Conservation (phyloP, 2,888 invertebrate species). For the Sphaerophoria rueppellii region DNA sequence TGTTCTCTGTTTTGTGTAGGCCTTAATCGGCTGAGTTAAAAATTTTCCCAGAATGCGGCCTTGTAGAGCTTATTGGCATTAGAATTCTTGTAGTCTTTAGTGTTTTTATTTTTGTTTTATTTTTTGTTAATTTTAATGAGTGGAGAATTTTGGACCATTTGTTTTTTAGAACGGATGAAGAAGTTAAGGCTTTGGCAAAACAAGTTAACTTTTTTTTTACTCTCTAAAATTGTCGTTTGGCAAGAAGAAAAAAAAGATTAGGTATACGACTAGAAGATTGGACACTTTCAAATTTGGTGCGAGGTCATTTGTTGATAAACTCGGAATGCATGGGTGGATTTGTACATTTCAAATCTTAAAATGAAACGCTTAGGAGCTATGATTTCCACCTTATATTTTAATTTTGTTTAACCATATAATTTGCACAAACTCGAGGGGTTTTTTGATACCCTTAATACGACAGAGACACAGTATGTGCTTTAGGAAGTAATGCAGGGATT, state of each 20-base stretch:
- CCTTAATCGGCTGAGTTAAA: background rate
- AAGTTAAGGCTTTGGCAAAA: conserved; percentile 23
- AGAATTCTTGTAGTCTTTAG: conserved; percentile 6
- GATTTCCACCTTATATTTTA: too few relatives aligned
- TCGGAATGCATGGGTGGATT: background rate
- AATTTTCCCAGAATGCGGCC: background rate
- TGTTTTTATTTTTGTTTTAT: background rate
- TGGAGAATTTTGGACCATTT: background rate
- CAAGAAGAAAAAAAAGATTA: conserved; percentile 44
- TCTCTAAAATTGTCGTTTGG: background rate
- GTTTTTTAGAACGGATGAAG: background rate
- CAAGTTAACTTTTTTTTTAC: conserved; percentile 28
- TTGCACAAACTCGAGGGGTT: too few relatives aligned
- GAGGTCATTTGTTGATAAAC: conserved; percentile 15
- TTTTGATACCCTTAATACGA: too few relatives aligned
- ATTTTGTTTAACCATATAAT: too few relatives aligned
- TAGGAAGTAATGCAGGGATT: too few relatives aligned
- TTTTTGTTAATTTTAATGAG: background rate
- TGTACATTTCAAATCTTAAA: background rate
- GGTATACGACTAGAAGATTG: conserved; percentile 41
- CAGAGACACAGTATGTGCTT: too few relatives aligned
- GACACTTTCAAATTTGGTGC: conserved; percentile 12
- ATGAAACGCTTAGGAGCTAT: too few relatives aligned
- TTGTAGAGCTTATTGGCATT: conserved; percentile 21
- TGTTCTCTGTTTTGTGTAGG: background rate